phyloP scores from a whole-genome alignment of 2,113 vertebrate genomes.

The Trematomus loennbergii region DNA sequence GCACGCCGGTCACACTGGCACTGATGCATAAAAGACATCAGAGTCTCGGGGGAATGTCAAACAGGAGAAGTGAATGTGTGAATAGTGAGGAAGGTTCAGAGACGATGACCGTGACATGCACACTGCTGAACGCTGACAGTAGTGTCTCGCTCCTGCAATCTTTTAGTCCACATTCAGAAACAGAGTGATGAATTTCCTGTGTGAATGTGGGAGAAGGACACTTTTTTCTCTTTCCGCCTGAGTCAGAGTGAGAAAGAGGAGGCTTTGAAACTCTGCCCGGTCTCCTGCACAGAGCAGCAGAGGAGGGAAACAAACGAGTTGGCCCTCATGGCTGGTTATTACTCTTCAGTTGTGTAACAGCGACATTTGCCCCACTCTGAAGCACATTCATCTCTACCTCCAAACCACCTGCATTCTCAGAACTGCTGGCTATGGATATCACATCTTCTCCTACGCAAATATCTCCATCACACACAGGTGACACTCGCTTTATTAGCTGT shows the following conservation, averaged over 20 bases:
- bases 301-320: conserved; percentile 31
- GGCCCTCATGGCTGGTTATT: conserved; percentile 62
- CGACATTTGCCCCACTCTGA: conserved; percentile 69
- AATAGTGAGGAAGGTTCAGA: neutral
- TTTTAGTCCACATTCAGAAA: conserved; percentile 39
- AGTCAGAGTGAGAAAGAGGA: conserved; percentile 70
- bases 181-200: conserved; percentile 51
- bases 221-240: conserved; percentile 48
- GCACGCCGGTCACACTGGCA: neutral
- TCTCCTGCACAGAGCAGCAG: conserved; percentile 59
- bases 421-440: conserved; percentile 52
- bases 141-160: conserved; percentile 10
- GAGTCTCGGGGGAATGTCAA: conserved; percentile 17
- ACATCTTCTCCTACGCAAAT: conserved; percentile 47
- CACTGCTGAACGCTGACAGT: neutral
- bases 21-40: conserved; percentile 4
- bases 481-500: conserved; percentile 44
- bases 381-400: conserved; percentile 67
- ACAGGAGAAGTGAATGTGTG: conserved; percentile 6
- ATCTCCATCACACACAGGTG: conserved; percentile 46
- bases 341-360: conserved; percentile 73
- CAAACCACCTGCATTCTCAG: conserved; percentile 65
- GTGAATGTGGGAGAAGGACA: conserved; percentile 56
- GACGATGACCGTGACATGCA: conserved; percentile 9
- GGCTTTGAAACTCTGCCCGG: conserved; percentile 69